These are phyloP conservation scores for Lytechinus pictus DNA, from an alignment of 35 echinoderm and acorn worm genomes.

Conservation along the genomic window DNA sequence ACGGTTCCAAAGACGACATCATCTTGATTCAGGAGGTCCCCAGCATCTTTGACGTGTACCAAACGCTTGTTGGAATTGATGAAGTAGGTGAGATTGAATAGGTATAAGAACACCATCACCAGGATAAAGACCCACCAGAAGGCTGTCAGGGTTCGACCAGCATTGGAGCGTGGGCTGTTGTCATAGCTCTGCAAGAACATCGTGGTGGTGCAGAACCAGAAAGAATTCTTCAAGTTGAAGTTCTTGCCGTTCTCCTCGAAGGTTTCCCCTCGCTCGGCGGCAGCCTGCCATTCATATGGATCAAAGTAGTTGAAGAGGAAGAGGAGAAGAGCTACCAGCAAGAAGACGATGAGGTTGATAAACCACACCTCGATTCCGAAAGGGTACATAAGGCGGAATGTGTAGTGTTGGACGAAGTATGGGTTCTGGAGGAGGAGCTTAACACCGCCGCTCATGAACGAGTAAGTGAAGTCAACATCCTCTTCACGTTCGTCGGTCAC, in stretches of 20 bases:
- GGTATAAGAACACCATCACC: conserved; percentile 94
- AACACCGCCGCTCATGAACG: conserved; percentile 91
- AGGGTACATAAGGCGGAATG: conserved; percentile 87
- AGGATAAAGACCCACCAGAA: conserved; percentile 98
- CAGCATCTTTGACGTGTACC: conserved; percentile 63
- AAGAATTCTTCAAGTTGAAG: conserved; percentile 91
- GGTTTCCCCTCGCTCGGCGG: conserved; percentile 79
- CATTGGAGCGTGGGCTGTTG: conserved; percentile 83
- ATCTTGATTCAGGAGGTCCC: conserved; percentile 75
- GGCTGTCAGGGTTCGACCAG: conserved; percentile 73
- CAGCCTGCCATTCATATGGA: conserved; percentile 92
- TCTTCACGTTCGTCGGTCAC: conserved; percentile 80
- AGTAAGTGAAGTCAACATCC: conserved; percentile 90
- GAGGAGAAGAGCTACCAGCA: conserved; percentile 72
- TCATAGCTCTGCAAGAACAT: conserved; percentile 95
- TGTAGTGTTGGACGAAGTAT: conserved; percentile 73
- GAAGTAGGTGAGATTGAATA: conserved; percentile 88
- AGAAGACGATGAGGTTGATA: conserved; percentile 82
- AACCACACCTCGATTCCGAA: conserved; percentile 96
- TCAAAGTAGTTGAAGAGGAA: conserved; percentile 85
- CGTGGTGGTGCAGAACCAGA: conserved; percentile 90
- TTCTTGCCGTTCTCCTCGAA: conserved; percentile 83
- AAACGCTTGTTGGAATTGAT: conserved; percentile 86
- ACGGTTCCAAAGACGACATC: conserved; percentile 84
- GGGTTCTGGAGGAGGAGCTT: conserved; percentile 91